A percentile compares a stretch with the other conserved stretches of the same genome.
phyloP scores from a whole-genome alignment of 2,113 vertebrate species.

The Otolemur garnettii region DNA sequence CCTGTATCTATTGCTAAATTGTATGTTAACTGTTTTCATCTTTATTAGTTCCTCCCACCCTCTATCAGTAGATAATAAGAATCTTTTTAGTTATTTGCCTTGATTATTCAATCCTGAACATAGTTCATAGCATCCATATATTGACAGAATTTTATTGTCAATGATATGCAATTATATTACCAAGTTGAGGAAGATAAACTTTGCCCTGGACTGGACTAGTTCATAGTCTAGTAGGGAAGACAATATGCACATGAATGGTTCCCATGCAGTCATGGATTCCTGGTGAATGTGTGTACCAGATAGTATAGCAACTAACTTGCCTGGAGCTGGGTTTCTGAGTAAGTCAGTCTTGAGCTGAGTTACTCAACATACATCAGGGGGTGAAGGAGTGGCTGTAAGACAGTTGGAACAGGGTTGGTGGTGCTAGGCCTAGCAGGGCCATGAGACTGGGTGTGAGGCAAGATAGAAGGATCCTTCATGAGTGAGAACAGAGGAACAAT shows the following conservation, averaged over 20 bases:
- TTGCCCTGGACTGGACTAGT: background rate
- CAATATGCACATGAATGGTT: background rate
- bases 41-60: background rate
- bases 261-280: background rate
- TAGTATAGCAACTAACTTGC: background rate
- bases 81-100: background rate
- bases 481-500: background rate
- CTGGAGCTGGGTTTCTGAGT: background rate
- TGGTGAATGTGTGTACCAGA: background rate
- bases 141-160: background rate
- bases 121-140: background rate
- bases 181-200: background rate
- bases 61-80: background rate
- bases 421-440: rapidly evolving
- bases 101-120: background rate
- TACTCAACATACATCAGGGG: background rate
- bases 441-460: rapidly evolving
- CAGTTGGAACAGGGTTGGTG: rapidly evolving
- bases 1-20: background rate
- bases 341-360: background rate
- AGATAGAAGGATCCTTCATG: no score
- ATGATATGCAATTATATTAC: background rate
- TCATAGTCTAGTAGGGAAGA: background rate
- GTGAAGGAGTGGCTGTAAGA: rapidly evolving
- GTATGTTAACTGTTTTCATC: background rate